phyloP scores from a whole-genome alignment of 2,888 invertebrate genomes.

The Pedicia rivosa region DNA sequence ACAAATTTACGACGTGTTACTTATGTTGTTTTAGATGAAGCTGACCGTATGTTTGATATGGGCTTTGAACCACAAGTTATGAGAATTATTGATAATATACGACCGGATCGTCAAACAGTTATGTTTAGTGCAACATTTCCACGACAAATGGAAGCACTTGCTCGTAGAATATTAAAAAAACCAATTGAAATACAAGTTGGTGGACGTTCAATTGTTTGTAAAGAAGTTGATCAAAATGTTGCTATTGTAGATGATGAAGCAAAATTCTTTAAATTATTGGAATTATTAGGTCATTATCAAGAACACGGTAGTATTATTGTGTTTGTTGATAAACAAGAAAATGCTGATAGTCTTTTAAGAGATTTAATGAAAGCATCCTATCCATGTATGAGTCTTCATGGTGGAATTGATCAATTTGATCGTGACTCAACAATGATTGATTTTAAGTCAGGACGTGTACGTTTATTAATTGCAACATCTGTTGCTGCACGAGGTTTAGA shows the following conservation, averaged over 20 bases:
- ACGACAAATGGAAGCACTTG: constrained; percentile 96
- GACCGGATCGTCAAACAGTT: constrained; percentile 95
- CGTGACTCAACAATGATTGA: constrained; percentile 94
- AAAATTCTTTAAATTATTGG: constrained; percentile 92
- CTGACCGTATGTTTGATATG: constrained; percentile 99
- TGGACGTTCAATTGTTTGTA: constrained; percentile 91
- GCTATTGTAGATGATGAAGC: constrained; percentile 90
- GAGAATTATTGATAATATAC: constrained; percentile 92
- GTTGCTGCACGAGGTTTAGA: constrained; percentile 98
- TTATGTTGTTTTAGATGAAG: constrained; percentile 95
- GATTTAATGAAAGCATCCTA: constrained; percentile 95
- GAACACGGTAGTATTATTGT: constrained; percentile 85
- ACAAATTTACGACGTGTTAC: constrained; percentile 95
- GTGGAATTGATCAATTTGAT: constrained; percentile 99
- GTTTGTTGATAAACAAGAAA: constrained; percentile 97
- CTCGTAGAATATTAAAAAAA: constrained; percentile 78
- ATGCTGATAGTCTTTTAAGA: constrained; percentile 82
- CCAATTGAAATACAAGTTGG: constrained; percentile 97
- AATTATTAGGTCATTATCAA: constrained; percentile 89
- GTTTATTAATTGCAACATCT: constrained; percentile 89
- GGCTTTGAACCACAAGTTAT: constrained; percentile 85
- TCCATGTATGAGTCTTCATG: constrained; percentile 92
- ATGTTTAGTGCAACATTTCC: constrained; percentile 99
- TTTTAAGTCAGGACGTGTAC: constrained; percentile 90
- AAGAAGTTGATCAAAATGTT: constrained; percentile 92